Percentiles rank a stretch among this genome's conserved stretches.
Conservation (phyloP, 2,113 vertebrate genomes). For the Oceanodroma tethys region DNA sequence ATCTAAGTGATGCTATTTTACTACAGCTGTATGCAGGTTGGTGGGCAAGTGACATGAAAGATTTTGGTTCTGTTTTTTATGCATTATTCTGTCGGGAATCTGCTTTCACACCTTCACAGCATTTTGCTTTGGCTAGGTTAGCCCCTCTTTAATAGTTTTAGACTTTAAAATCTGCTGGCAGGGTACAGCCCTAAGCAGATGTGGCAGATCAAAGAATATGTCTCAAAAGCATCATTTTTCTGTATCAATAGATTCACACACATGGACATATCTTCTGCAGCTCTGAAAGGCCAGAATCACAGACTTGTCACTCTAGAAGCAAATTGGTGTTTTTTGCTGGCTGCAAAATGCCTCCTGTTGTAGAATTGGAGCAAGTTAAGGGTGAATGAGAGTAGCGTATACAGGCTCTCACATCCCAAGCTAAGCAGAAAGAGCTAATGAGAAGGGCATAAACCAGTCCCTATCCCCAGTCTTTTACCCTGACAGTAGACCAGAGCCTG, state of each 20-base stretch:
- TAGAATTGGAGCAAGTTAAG: neutral
- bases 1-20: neutral
- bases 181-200: neutral
- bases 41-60: neutral
- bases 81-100: neutral
- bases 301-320: neutral
- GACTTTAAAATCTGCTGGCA: neutral
- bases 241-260: neutral
- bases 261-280: neutral
- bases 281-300: neutral
- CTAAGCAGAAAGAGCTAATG: neutral
- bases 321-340: fast-evolving
- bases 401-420: neutral
- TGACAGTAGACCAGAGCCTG: neutral
- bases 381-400: neutral
- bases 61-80: neutral
- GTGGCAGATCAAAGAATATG: neutral
- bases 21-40: neutral
- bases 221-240: neutral
- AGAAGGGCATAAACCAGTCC: neutral
- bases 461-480: neutral
- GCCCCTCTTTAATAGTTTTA: neutral
- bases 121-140: neutral
- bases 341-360: neutral
- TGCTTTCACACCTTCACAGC: neutral